Conservation (phyloP, 2,113 vertebrate genomes). For the Talpa occidentalis region DNA sequence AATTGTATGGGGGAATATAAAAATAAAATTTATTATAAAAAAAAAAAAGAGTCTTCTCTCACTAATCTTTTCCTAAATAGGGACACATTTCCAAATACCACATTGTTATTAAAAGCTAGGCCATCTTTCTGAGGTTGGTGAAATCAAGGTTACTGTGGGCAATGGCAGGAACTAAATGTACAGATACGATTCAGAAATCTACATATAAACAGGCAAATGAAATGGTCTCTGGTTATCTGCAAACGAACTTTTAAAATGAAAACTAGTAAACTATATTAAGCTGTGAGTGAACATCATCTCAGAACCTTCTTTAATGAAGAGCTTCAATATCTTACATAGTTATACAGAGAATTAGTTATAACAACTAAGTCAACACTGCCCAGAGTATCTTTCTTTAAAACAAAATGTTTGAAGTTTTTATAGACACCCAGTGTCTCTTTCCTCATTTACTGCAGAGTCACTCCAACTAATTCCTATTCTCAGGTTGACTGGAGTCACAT, state of each 20-base stretch:
- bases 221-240: neutral
- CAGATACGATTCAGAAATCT: neutral
- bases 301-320: neutral
- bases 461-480: neutral
- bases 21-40: no score
- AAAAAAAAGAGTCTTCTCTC: neutral
- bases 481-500: neutral
- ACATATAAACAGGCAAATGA: neutral
- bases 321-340: neutral
- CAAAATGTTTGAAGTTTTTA: neutral
- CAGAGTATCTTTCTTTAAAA: slow-evolving; percentile 6
- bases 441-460: slow-evolving; percentile 30
- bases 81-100: neutral
- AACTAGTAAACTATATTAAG: neutral
- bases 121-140: neutral
- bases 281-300: neutral
- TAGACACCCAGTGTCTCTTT: neutral
- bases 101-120: neutral
- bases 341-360: neutral
- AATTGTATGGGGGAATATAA: no score
- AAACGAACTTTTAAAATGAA: neutral
- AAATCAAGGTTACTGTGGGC: neutral
- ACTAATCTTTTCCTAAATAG: neutral
- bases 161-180: neutral
- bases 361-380: neutral